phyloP scores from a whole-genome alignment of 2,888 invertebrate genomes.

The Hirtodrosophila alboralis region DNA sequence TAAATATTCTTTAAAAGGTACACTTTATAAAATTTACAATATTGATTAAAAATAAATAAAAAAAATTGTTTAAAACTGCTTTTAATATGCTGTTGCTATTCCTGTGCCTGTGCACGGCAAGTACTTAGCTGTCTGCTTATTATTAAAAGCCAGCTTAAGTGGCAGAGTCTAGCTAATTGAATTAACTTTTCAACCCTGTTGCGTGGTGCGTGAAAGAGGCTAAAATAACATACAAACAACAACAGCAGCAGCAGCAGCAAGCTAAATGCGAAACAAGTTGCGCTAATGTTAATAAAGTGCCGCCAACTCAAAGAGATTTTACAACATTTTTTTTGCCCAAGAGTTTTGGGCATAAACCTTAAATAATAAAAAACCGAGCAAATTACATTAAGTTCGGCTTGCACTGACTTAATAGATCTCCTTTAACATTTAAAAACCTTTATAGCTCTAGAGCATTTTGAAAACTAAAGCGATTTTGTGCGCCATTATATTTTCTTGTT shows the following conservation, averaged over 20 bases:
- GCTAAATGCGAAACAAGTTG: constrained; percentile 56
- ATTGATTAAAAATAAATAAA: no score
- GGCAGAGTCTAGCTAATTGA: constrained; percentile 78
- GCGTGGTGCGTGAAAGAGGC: constrained; percentile 71
- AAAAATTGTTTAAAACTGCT: constrained; percentile 29
- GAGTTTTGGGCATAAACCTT: constrained; percentile 29
- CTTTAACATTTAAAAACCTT: no score
- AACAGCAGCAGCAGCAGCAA: constrained; percentile 26
- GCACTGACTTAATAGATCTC: no score
- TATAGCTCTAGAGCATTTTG: no score
- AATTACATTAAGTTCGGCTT: no score
- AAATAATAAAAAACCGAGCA: background rate
- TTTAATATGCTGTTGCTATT: background rate
- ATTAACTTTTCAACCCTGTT: constrained; percentile 69
- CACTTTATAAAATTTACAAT: constrained; percentile 26
- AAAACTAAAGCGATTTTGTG: no score
- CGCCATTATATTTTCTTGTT: no score
- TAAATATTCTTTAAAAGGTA: no score
- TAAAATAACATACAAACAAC: constrained; percentile 49
- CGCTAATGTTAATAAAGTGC: constrained; percentile 69
- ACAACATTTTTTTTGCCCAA: constrained; percentile 34
- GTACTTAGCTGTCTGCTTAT: constrained; percentile 75
- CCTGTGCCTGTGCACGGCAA: constrained; percentile 31
- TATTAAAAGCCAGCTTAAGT: constrained; percentile 77
- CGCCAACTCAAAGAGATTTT: constrained; percentile 63